Evolutionary conservation across 2,797 vertebrate species (phyloP), one percentile per base, ranked within the genome.

Genomic region (Pithecia hirsuta): DNA sequence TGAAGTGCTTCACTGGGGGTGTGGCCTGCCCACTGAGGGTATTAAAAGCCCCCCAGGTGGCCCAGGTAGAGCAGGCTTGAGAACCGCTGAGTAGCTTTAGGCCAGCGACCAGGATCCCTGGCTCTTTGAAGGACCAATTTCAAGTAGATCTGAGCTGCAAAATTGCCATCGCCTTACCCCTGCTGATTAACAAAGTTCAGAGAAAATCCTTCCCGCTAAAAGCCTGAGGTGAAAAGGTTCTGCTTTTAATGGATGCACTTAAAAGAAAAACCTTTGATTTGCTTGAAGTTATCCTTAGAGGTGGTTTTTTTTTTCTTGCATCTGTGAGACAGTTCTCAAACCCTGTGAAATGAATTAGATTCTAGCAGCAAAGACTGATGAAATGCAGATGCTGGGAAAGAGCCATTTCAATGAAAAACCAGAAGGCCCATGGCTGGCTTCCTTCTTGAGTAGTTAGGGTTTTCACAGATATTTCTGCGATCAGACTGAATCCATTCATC

Each of bases 101-200:
- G 78, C 24, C 80, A 80, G 14, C 1, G 19, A 59, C 33, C 50
- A 90, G 80, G 28, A 78, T 67, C 44, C 57, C 33, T 41, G 36
- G 46, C 50, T 50, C 74, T 79, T 46, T 19, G 41, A 93, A 74
- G 22, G 46, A 80, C n/a, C n/a, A 89, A 67, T 75, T 84, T 89
- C 48, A 83, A 87, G 19, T 41, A 79, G 75, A 90, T 67, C 14
- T 28, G 76, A 95, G 57, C 26, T 82, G 22, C 24, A 93, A 81
- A 89, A 59, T 26, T 46, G 39, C 39, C 55, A 33, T 89, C 12
- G 4, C 41, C 55, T 67, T 55, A 50, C 8, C 55, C n/a, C 57
- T n/a, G 46, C 48, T 85, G 76, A 93, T 92, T 74, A 95, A 85
- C 80, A 89, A 95, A 74, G 93, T 86, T 76, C 46, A 57, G 46